phyloP scores from a whole-genome alignment of 2,113 vertebrate genomes.

The Malurus elegans region DNA sequence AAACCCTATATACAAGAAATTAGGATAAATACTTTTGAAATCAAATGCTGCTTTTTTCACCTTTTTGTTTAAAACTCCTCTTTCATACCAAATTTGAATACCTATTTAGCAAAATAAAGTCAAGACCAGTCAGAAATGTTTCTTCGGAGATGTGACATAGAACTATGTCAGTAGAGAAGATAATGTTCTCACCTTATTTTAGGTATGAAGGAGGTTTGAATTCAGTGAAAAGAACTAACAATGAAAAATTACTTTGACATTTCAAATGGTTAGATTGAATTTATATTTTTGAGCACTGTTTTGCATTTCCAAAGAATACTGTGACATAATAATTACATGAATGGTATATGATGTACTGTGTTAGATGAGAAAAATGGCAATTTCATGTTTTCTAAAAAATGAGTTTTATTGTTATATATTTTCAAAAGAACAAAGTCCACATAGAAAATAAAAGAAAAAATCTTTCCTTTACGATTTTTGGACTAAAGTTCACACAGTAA shows the following conservation, averaged over 20 bases:
- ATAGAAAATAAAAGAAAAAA: background rate
- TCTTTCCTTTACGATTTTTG: background rate
- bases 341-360: background rate
- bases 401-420: background rate
- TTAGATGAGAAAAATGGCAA: background rate
- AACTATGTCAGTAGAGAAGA: background rate
- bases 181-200: background rate
- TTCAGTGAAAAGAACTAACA: background rate
- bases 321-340: background rate
- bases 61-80: background rate
- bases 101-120: background rate
- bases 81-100: background rate
- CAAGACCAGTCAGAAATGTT: background rate
- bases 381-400: background rate
- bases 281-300: background rate
- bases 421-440: background rate
- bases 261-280: background rate
- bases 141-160: background rate
- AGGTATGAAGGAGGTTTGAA: background rate
- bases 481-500: background rate
- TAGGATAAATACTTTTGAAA: background rate
- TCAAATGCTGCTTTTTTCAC: rapidly evolving
- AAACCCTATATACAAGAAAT: background rate
- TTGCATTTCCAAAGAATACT: background rate
- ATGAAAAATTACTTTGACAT: background rate